phyloP scores from a whole-genome alignment of 2,113 vertebrate genomes.

The Psammodynastes pulverulentus region DNA sequence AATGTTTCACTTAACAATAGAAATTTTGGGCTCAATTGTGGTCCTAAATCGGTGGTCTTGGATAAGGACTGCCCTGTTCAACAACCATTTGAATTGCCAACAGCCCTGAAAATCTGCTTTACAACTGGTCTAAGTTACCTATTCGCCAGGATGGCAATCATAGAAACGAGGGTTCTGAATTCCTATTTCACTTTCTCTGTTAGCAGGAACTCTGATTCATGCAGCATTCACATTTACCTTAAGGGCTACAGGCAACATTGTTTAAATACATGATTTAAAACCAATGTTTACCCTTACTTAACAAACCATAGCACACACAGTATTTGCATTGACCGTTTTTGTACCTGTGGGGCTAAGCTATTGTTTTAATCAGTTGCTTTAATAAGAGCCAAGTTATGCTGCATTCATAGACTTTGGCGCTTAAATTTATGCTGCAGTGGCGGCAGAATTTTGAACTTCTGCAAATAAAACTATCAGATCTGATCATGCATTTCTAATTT shows the following conservation, averaged over 20 bases:
- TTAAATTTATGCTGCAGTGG: neutral
- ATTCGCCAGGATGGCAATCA: neutral
- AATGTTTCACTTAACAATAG: neutral
- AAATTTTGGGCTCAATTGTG: neutral
- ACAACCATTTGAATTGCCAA: neutral
- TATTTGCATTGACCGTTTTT: neutral
- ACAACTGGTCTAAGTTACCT: neutral
- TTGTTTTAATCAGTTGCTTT: neutral
- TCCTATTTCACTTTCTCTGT: neutral
- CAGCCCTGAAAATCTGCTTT: neutral
- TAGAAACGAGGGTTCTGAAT: fast-evolving
- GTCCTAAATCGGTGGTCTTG: neutral
- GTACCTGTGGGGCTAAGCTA: neutral
- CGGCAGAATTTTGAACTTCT: neutral
- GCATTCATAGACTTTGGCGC: neutral
- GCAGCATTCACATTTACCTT: neutral
- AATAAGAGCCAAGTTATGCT: neutral
- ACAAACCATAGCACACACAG: neutral
- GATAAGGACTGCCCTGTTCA: neutral
- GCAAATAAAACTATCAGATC: neutral
- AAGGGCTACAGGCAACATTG: neutral
- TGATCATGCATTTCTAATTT: neutral
- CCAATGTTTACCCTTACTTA: neutral
- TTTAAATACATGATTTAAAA: neutral
- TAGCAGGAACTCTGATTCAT: neutral